Base-by-base conservation (phyloP, 1,140 invertebrate genomes). In the Elysia chlorotica region DNA sequence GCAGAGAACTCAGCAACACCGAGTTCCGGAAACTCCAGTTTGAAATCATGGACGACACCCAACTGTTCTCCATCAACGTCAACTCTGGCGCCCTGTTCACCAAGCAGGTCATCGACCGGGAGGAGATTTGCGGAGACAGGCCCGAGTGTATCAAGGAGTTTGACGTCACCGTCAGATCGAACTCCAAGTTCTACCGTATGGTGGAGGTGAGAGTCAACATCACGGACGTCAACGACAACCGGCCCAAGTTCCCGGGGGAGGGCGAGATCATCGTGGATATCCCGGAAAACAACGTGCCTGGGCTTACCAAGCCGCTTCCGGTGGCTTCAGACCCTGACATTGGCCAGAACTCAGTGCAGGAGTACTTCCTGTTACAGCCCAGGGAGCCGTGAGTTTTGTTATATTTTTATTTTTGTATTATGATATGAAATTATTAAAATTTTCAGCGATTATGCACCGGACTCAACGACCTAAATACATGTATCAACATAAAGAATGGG, bases 271-370 rank as follows among this genome's bases (percentile, higher is more conserved):
- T 76, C 28, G 78, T 89, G 1, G 78, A 85, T 54, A 81, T 90
- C 25, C 79, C 84, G 72, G 89, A 90, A 72, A 87, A 87, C 73
- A 86, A 86, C 62, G 83, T 83, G 36, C 84, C 91, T 68, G 93
- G 92, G 0, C 88, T 89, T 65, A 85, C 90, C 17, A 85, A 97
- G 17, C 90, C 92, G 17, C 91, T 94, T 82, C 90, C 97, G 1
- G 90, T 96, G n/a, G 96, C 96, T 0, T 88, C 92, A 0, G 96
- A 98, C 85, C 90, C 89, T 28, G 96, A 98, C 87, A 90, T 91
- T 0, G 71, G 71, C 37, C 59, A 61, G 65, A 76, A 76, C 48
- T 56, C 57, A 2, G 66, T 76, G 19, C 65, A 65, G 54, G 54
- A 67, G 17, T 76, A 74, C 31, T 71, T 23, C 6, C 57, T 71